Percentiles rank a stretch among this genome's conserved stretches.
Conservation (phyloP, 1,140 invertebrate species). For the Lethrus apterus region DNA sequence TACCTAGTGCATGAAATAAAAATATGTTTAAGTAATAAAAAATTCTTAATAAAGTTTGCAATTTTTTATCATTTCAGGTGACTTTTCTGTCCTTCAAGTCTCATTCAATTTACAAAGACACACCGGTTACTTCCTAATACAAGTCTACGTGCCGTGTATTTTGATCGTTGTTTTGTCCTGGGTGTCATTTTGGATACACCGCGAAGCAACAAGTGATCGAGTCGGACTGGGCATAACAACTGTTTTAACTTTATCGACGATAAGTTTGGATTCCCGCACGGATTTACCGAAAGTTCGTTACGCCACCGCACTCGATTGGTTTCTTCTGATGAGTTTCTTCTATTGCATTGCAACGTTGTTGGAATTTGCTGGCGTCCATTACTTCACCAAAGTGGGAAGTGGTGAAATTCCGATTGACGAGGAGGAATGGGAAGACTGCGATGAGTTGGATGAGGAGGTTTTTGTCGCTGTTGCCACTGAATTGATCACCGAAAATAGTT, state of each 20-base stretch:
- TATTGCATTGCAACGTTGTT: conserved; percentile 89
- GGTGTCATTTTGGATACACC: conserved; percentile 96
- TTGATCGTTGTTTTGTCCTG: conserved; percentile 91
- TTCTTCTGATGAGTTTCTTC: conserved; percentile 86
- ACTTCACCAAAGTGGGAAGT: conserved; percentile 64
- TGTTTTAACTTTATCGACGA: conserved; percentile 83
- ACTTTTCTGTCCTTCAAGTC: conserved; percentile 73
- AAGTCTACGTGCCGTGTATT: conserved; percentile 91
- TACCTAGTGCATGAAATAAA: too few species aligned
- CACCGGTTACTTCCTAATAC: conserved; percentile 89
- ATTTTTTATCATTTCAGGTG: conserved; percentile 45
- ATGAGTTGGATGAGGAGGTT: conserved; percentile 45
- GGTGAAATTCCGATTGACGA: conserved; percentile 73
- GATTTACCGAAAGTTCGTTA: conserved; percentile 82
- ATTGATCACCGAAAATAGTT: conserved; percentile 19
- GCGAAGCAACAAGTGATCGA: conserved; percentile 78
- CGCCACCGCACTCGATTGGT: conserved; percentile 88
- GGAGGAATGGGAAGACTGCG: conserved; percentile 66
- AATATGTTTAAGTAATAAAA: conserved; percentile 1
- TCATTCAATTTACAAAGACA: conserved; percentile 87
- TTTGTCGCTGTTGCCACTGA: conserved; percentile 34
- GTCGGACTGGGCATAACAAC: conserved; percentile 77
- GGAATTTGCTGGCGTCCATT: conserved; percentile 91
- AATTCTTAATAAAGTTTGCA: neutral
- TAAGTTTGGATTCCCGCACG: conserved; percentile 82